Evolutionary conservation across 2,797 vertebrate genomes (phyloP).

Genomic region (Enoplosus armatus): DNA sequence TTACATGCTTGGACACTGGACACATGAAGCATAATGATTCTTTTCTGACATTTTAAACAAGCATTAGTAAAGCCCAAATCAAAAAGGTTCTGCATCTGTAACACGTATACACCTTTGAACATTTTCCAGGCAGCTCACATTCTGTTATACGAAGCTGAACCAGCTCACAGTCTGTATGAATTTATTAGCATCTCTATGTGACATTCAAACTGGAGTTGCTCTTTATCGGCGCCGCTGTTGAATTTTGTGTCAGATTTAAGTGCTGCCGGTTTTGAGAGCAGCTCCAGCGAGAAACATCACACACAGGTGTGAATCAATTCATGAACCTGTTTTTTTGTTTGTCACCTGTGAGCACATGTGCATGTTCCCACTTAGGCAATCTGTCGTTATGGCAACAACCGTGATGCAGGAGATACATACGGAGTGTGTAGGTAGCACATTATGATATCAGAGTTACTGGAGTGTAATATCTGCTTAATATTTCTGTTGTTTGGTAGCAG

Average conservation of each 20-base stretch:
- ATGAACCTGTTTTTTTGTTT: background rate
- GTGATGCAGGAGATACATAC: background rate
- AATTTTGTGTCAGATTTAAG: constrained; percentile 8
- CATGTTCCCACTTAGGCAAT: background rate
- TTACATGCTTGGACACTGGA: background rate
- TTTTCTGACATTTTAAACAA: background rate
- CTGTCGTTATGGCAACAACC: background rate
- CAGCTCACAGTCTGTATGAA: background rate
- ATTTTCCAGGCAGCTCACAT: background rate
- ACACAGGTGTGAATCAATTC: background rate
- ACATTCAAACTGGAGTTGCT: background rate
- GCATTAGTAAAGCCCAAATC: background rate
- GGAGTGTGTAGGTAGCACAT: background rate
- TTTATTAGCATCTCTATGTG: background rate
- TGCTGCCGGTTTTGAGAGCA: background rate
- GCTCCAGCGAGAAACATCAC: background rate
- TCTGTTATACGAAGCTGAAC: background rate
- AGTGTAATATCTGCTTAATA: background rate
- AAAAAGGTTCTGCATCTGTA: background rate
- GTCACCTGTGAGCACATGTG: background rate
- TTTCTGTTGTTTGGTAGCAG: background rate
- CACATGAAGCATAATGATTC: background rate
- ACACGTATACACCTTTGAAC: background rate
- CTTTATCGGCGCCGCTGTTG: background rate
- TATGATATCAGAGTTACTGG: background rate